Base-by-base conservation (phyloP, 37 sponge, comb jelly and placozoan genomes). In the Sycon ciliatum region DNA sequence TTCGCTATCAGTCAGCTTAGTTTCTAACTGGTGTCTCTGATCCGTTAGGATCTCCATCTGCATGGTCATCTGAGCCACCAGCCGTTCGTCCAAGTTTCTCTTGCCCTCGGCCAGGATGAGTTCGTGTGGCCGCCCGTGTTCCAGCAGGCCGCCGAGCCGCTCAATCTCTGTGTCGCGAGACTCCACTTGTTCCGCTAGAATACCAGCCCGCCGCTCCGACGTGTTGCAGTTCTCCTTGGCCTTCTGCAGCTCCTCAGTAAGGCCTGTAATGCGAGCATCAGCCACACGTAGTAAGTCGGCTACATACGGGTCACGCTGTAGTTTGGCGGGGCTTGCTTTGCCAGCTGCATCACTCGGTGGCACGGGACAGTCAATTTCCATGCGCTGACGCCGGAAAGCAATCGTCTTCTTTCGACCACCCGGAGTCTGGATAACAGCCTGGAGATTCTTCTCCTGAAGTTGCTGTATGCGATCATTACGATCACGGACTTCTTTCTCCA, bases 381-480 rank as follows among this genome's bases (percentile, higher is more conserved):
- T 93, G 18, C 95, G 72, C 68, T 93, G 99, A 22, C 94, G 74
- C 39, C 99, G 73, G 22, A 77, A 83, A 18, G 99, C 84, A 39
- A 98, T 79, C 56, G 82, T 84, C 62, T 83, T 88, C 71, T 87
- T 81, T 23, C 87, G 72, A 4, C 99, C 99, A 5, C 99, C 94
- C 9, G 99, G 99, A 38, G 99, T 98, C 63, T 89, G 84, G 20
- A 98, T 86, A 4, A 98, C 91, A 30, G 99, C 99, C 38, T 89
- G 82, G 38, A 84, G 82, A 77, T 92, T 98, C 72, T 88, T 89
- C 68, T 98, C 94, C 58, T 98, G 91, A 16, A 98, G 78, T 57
- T 84, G 91, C 31, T 81, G 67, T 20, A 98, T 89, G 38, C 79
- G 77, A 28, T 86, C 90, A 6, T 87, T 71, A 68, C 84, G 92